A percentile compares a stretch with the other conserved stretches of the same genome.
These are phyloP conservation scores for Epinotia brunnichana DNA, from an alignment of 2,888 invertebrate genomes.

Conservation along the genomic window DNA sequence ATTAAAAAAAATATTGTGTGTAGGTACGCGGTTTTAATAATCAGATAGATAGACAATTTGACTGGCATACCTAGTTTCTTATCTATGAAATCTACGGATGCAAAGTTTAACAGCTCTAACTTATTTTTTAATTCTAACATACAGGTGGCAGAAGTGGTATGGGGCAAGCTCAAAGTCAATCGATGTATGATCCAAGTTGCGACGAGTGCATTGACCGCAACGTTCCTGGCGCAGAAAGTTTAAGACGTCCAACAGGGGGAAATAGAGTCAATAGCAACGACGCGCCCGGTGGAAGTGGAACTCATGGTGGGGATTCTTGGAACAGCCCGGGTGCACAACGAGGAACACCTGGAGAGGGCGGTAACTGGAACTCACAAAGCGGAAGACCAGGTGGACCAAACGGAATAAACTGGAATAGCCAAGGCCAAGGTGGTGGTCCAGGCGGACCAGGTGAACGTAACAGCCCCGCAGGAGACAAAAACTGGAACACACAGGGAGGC, in stretches of 20 bases:
- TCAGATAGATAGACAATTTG: too few species aligned
- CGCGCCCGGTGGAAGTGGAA: neutral
- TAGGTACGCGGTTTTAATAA: too few species aligned
- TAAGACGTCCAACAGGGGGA: conserved; percentile 51
- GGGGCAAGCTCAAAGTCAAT: conserved; percentile 95
- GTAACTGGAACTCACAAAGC: conserved; percentile 14
- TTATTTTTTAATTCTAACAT: conserved; percentile 48
- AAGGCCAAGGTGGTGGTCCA: conserved; percentile 9
- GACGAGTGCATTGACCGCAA: conserved; percentile 84
- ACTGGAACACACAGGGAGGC: neutral
- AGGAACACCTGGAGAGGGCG: conserved; percentile 35
- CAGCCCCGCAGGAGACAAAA: neutral
- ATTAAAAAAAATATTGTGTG: too few species aligned
- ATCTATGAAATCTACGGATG: too few species aligned
- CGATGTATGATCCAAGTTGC: conserved; percentile 86
- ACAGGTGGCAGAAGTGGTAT: conserved; percentile 91
- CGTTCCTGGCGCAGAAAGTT: conserved; percentile 59
- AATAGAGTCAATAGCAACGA: neutral
- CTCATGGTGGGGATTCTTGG: conserved; percentile 1
- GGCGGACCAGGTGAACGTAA: conserved; percentile 24
- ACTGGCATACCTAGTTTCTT: too few species aligned
- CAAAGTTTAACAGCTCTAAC: too few species aligned
- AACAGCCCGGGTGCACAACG: neutral
- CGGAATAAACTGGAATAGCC: neutral
- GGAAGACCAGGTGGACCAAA: conserved; percentile 28